Conservation (phyloP, 2,113 vertebrate species). For the Hippocampus mohnikei region DNA sequence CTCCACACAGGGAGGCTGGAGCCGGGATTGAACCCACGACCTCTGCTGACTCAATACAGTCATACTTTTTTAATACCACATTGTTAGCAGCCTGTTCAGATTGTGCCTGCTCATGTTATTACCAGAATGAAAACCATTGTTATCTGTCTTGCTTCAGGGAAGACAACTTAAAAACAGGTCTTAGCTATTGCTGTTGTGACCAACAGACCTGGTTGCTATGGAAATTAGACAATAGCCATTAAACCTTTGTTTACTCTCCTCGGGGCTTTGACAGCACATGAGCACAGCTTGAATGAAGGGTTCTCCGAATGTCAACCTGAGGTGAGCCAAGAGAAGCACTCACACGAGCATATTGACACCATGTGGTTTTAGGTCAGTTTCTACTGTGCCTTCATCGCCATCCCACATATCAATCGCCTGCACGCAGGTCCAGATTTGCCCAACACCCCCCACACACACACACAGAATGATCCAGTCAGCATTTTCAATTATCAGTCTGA, state of each 20-base stretch:
- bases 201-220: constrained; percentile 43
- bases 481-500: constrained; percentile 6
- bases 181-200: constrained; percentile 11
- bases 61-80: not conserved
- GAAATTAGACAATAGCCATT: constrained; percentile 54
- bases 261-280: constrained; percentile 21
- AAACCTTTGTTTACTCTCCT: constrained; percentile 43
- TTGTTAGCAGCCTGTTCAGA: not conserved
- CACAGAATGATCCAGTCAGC: constrained; percentile 12
- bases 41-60: too few relatives aligned
- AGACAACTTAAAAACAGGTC: constrained; percentile 25
- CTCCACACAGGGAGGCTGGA: too few relatives aligned
- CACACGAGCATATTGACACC: not conserved
- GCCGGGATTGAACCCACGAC: too few relatives aligned
- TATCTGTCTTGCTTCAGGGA: constrained; percentile 21
- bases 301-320: constrained; percentile 26
- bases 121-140: constrained; percentile 23
- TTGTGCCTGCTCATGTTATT: not conserved
- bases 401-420: constrained; percentile 12
- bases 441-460: not conserved
- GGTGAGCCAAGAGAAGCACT: constrained; percentile 16
- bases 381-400: constrained; percentile 10
- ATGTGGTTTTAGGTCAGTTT: constrained; percentile 2
- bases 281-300: constrained; percentile 29
- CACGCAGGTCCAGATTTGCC: not conserved